Evolutionary conservation across 2,113 vertebrate species (phyloP).

Genomic region (Cyphomyrus discorhynchus): DNA sequence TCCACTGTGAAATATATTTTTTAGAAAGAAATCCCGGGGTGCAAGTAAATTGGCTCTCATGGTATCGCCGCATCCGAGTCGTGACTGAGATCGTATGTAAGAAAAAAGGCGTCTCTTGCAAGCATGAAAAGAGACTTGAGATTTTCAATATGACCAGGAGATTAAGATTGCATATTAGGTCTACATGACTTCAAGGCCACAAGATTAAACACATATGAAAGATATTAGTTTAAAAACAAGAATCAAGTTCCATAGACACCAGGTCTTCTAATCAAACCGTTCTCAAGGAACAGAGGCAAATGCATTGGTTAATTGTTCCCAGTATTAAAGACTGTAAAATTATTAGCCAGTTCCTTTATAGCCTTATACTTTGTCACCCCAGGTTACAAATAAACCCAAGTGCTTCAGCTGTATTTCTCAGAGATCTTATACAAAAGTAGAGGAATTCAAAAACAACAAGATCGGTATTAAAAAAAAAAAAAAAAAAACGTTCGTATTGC

Average conservation of each 20-base stretch:
- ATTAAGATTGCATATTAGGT: constrained; percentile 65
- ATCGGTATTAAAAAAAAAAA: constrained; percentile 32
- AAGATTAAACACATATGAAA: constrained; percentile 62
- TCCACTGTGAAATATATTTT: constrained; percentile 49
- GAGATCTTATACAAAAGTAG: constrained; percentile 59
- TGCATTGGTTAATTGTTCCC: neutral
- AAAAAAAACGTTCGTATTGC: constrained; percentile 57
- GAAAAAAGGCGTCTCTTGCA: constrained; percentile 44
- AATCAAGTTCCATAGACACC: constrained; percentile 34
- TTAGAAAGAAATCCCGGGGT: constrained; percentile 39
- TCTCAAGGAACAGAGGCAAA: neutral
- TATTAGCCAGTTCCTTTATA: constrained; percentile 5
- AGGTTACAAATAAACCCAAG: constrained; percentile 47
- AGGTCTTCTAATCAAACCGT: constrained; percentile 13
- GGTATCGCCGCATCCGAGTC: constrained; percentile 24
- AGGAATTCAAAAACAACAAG: constrained; percentile 47
- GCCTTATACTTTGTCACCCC: constrained; percentile 43
- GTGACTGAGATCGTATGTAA: constrained; percentile 40
- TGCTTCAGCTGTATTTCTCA: constrained; percentile 42
- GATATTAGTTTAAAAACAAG: constrained; percentile 36
- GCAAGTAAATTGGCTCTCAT: constrained; percentile 33
- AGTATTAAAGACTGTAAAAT: constrained; percentile 7
- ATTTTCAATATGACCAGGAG: constrained; percentile 35
- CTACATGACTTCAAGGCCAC: constrained; percentile 65
- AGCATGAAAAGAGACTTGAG: constrained; percentile 41